Percentiles rank a stretch among this genome's conserved stretches.
These are phyloP conservation scores for Proterorhinus semilunaris DNA, from an alignment of 2,113 vertebrate genomes.

Conservation along the genomic window DNA sequence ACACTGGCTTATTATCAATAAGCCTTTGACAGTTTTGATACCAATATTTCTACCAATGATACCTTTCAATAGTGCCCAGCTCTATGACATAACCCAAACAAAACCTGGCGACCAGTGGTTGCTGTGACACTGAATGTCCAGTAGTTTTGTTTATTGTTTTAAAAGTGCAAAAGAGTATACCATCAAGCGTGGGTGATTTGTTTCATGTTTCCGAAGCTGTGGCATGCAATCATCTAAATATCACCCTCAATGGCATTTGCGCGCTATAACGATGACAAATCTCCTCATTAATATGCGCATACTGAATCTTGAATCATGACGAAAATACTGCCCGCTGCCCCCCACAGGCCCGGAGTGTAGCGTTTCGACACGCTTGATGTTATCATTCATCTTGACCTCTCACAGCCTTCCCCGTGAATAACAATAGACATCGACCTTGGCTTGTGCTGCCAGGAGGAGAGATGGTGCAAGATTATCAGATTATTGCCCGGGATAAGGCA, in stretches of 20 bases:
- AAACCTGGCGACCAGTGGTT: too few species aligned
- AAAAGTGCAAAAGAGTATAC: neutral
- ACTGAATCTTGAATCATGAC: conserved; percentile 20
- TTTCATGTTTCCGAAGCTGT: conserved; percentile 37
- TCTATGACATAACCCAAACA: too few species aligned
- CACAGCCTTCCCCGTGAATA: conserved; percentile 48
- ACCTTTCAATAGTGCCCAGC: too few species aligned
- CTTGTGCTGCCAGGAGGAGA: conserved; percentile 26
- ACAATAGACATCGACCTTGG: conserved; percentile 58
- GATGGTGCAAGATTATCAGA: conserved; percentile 58
- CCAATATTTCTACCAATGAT: too few species aligned
- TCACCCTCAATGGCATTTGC: conserved; percentile 43
- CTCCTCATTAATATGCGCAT: conserved; percentile 47
- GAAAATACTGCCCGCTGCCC: conserved; percentile 27
- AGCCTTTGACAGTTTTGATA: too few species aligned
- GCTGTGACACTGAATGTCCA: too few species aligned
- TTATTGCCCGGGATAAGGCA: conserved; percentile 45
- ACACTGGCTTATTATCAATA: too few species aligned
- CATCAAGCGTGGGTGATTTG: conserved; percentile 30
- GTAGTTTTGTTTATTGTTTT: neutral
- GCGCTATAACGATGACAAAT: conserved; percentile 49
- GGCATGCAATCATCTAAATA: conserved; percentile 45
- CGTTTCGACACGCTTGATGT: conserved; percentile 18
- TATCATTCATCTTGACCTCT: conserved; percentile 55
- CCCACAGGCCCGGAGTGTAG: conserved; percentile 14